Base-by-base conservation (phyloP, 1,140 invertebrate genomes). In the Drosophila orena region DNA sequence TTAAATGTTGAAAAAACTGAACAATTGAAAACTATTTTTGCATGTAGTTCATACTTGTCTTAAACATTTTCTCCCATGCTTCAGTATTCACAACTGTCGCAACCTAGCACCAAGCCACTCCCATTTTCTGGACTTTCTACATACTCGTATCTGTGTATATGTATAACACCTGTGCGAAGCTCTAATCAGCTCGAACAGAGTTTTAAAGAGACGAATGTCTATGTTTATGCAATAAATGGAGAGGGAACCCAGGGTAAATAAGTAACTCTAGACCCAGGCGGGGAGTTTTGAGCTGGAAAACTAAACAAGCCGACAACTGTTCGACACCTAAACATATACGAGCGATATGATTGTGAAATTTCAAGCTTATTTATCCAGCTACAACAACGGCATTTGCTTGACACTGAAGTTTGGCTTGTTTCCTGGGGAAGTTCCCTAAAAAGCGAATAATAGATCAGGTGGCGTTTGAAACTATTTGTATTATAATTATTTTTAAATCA, bases 231-330 rank as follows among this genome's bases (percentile, higher is more conserved):
- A 85, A 81, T 58, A 75, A 49, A 40, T 38, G 47, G 30, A 38
- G 47, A 42, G 37, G 50, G 38, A 43, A 43, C 49, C 37, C 35
- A 15, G 47, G 15, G 46, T 42, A 75, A 55, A 72, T 61, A 53
- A 15, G 57, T 57, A 81, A 76, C 47, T 47, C 17, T 27, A 47
- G 55, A 38, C 34, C 47, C 71, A 68, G 50, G 52, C 47, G 43
- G 52, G 53, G 64, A 52, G 42, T 71, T 68, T 46, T 12, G 43
- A 52, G 34, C 37, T 57, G 64, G 27, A 71, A 79, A 76, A 72
- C 80, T 79, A 84, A 84, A 83, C 80, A 84, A 79, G 46, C 55
- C 70, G 30, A 53, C 77, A 79, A 80, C 71, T 85, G 80, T 70
- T 72, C 58, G 65, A 62, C 65, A 76, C 56, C 61, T 71, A 71